phyloP scores from a whole-genome alignment of 2,113 vertebrate species.

The Gymnarchus niloticus region DNA sequence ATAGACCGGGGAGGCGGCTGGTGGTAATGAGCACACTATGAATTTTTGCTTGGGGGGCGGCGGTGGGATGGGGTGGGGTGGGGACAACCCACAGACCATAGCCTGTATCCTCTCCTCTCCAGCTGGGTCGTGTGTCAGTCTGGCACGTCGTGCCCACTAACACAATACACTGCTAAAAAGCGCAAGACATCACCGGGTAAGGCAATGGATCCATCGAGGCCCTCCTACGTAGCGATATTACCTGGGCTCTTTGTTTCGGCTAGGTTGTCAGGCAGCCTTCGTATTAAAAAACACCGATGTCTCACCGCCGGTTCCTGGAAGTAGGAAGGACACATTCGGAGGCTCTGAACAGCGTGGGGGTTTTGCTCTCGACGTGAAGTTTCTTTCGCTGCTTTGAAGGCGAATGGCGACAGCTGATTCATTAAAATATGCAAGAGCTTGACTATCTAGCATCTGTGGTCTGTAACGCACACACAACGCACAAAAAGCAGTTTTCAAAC shows the following conservation, averaged over 20 bases:
- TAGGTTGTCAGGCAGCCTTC: not conserved
- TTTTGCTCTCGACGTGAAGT: not conserved
- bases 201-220: no score
- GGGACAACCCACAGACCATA: not conserved
- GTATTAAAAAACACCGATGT: not conserved
- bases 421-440: not conserved
- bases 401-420: slow-evolving; percentile 7
- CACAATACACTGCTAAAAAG: not conserved
- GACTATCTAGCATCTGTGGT: not conserved
- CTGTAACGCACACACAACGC: not conserved
- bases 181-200: not conserved
- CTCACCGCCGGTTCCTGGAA: not conserved
- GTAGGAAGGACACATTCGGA: no score
- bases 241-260: not conserved
- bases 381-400: not conserved
- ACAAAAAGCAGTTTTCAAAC: slow-evolving; percentile 5
- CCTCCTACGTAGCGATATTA: not conserved
- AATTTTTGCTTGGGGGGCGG: not conserved
- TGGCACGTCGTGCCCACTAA: not conserved
- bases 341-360: not conserved
- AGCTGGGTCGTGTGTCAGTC: not conserved
- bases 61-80: no score
- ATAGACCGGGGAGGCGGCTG: not conserved
- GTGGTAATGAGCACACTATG: not conserved
- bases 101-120: not conserved